A percentile compares a stretch with the other conserved stretches of the same genome.
Conservation (phyloP, 2,797 vertebrate species). For the Catharus ustulatus region DNA sequence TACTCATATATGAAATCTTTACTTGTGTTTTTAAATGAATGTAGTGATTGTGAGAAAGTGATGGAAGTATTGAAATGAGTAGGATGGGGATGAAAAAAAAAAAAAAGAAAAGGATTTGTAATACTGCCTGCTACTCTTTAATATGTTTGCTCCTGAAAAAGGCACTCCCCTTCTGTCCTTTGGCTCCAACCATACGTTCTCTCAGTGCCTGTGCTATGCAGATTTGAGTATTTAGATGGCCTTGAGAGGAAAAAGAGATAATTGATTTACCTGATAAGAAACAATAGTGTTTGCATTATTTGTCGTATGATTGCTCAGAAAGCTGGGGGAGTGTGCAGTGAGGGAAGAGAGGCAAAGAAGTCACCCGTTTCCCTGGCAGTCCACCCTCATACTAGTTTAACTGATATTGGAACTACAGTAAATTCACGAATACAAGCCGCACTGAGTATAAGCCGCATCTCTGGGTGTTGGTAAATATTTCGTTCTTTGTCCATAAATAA, state of each 20-base stretch:
- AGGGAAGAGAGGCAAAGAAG: neutral
- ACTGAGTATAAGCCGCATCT: too few species aligned
- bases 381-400: neutral
- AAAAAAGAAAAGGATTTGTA: neutral
- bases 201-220: neutral
- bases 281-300: accelerated
- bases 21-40: neutral
- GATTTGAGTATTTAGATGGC: neutral
- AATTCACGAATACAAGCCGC: too few species aligned
- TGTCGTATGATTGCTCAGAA: neutral
- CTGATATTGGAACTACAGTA: neutral
- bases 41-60: neutral
- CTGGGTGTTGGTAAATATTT: too few species aligned
- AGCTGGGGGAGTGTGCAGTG: neutral
- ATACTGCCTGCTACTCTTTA: neutral
- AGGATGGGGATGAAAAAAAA: neutral
- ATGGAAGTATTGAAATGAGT: neutral
- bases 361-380: neutral
- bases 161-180: neutral
- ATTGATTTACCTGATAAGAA: neutral
- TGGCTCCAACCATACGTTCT: neutral
- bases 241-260: neutral
- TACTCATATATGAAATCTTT: neutral
- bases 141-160: neutral
- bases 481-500: too few species aligned